These are phyloP conservation scores for Leucophora obtusa DNA, from an alignment of 2,888 invertebrate species.

Conservation along the genomic window DNA sequence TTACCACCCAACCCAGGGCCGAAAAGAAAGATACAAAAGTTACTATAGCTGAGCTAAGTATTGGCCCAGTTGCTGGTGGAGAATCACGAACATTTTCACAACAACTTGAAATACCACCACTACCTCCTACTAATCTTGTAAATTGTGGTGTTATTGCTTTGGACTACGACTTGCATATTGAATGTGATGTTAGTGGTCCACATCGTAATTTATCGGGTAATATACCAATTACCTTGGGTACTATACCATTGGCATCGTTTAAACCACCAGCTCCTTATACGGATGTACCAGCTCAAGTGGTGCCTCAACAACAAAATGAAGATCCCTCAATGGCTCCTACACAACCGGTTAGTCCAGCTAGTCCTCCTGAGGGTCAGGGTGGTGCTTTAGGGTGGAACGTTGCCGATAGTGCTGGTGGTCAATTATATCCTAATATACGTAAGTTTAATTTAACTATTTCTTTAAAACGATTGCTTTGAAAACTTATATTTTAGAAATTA, in stretches of 20 bases:
- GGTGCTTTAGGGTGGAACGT: constrained; percentile 78
- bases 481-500: not conserved
- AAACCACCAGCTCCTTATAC: constrained; percentile 77
- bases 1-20: constrained; percentile 82
- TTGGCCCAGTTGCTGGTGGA: constrained; percentile 83
- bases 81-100: constrained; percentile 83
- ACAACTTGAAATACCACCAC: constrained; percentile 84
- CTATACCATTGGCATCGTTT: constrained; percentile 84
- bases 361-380: constrained; percentile 76
- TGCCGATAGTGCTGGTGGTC: constrained; percentile 75
- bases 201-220: constrained; percentile 84
- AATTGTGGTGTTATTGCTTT: constrained; percentile 88
- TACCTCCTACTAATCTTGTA: constrained; percentile 87
- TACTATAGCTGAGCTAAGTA: constrained; percentile 82
- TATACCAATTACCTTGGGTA: constrained; percentile 86
- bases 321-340: constrained; percentile 78
- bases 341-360: constrained; percentile 78
- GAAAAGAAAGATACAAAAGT: constrained; percentile 80
- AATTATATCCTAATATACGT: constrained; percentile 80
- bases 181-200: constrained; percentile 82
- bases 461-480: too few species aligned
- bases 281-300: constrained; percentile 72
- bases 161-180: constrained; percentile 85
- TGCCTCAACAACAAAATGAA: constrained; percentile 68
- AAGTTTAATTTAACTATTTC: constrained; percentile 68